Conservation (phyloP, 2,888 invertebrate species). For the Latrodectus hesperus region DNA sequence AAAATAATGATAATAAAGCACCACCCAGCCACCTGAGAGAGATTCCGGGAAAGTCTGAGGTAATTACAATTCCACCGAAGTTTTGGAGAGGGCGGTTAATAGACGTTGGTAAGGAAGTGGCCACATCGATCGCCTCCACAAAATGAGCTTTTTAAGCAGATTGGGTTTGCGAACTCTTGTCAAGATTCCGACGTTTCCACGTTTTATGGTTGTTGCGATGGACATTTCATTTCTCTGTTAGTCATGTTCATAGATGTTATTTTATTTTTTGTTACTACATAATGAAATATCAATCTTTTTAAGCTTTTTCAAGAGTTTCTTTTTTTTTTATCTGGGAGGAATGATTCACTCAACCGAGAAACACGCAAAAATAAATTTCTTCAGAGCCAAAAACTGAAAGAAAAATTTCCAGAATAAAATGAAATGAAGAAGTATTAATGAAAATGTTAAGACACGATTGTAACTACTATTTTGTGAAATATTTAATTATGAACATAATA, state of each 20-base stretch:
- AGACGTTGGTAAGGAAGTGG: constrained; percentile 31
- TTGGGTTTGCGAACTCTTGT: constrained; percentile 7
- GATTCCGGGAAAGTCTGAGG: constrained; percentile 32
- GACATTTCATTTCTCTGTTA: neutral
- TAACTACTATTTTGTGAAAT: too few relatives aligned
- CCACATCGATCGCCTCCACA: constrained; percentile 31
- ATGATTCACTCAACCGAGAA: too few relatives aligned
- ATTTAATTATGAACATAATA: too few relatives aligned
- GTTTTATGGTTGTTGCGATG: constrained; percentile 15
- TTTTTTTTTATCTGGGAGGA: too few relatives aligned
- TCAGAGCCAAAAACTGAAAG: too few relatives aligned
- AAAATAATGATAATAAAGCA: constrained; percentile 8
- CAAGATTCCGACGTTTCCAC: neutral
- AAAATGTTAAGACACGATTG: too few relatives aligned
- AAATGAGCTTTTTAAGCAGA: constrained; percentile 48
- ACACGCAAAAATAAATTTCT: too few relatives aligned
- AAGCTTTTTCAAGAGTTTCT: neutral
- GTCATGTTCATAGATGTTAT: neutral
- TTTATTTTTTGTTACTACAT: too few relatives aligned
- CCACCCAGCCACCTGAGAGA: constrained; percentile 25
- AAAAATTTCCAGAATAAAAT: too few relatives aligned
- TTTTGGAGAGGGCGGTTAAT: neutral
- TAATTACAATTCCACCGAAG: constrained; percentile 47
- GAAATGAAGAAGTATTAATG: too few relatives aligned
- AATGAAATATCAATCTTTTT: constrained; percentile 25